Conservation (phyloP, 2,113 vertebrate species). For the Onychorhynchus coronatus region DNA sequence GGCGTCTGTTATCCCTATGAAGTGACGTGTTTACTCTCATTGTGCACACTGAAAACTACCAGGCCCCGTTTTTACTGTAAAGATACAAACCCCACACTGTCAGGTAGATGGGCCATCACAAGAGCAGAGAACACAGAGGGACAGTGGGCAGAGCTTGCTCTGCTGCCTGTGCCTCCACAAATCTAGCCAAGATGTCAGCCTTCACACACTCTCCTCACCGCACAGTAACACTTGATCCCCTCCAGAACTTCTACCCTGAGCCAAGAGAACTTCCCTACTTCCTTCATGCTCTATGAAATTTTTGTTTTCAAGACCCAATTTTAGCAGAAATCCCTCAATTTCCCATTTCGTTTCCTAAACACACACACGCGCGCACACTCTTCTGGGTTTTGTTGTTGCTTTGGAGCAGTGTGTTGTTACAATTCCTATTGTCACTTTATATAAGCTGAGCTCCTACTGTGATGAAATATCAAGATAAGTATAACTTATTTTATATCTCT, state of each 20-base stretch:
- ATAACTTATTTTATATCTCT: slow-evolving; percentile 81
- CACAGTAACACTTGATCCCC: background rate
- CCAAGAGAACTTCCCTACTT: background rate
- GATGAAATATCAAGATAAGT: slow-evolving; percentile 56
- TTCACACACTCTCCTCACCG: background rate
- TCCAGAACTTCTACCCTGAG: background rate
- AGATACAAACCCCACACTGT: background rate
- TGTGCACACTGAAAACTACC: background rate
- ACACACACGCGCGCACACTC: background rate
- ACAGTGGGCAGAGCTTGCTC: background rate
- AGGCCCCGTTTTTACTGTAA: background rate
- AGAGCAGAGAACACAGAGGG: background rate
- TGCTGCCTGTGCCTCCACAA: background rate
- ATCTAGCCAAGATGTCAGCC: background rate
- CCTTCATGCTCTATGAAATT: background rate
- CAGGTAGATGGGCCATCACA: background rate
- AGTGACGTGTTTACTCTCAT: background rate
- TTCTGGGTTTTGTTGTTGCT: slow-evolving; percentile 18
- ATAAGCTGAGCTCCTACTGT: slow-evolving; percentile 66
- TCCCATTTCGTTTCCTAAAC: background rate
- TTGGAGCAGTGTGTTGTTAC: slow-evolving; percentile 26
- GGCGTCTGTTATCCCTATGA: background rate
- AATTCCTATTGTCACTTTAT: slow-evolving; percentile 54
- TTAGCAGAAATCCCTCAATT: background rate
- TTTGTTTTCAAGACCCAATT: background rate